Evolutionary conservation across 1,140 invertebrate genomes (phyloP), one percentile per base, ranked within the genome.

Genomic region (Drosophila pseudoananassae): DNA sequence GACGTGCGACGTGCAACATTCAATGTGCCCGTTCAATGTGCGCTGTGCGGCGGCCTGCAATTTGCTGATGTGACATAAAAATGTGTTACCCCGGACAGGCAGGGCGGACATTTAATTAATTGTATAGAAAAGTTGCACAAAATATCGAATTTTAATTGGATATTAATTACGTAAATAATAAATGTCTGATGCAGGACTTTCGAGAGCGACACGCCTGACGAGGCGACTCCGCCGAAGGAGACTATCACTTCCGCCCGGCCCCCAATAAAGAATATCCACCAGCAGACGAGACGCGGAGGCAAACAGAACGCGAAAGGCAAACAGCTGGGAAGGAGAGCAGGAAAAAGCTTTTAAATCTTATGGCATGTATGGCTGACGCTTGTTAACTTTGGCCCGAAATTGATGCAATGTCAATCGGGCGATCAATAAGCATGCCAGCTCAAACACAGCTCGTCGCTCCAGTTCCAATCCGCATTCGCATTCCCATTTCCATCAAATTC

Each of bases 41-140:
- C 31, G 31, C 10, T 31, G 8, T 31, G 65, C 40, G 29, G 60
- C 45, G 38, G 43, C 61, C 15, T 75, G 80, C 80, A 83, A 72
- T 80, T 58, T 80, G 82, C 82, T 82, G 83, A 85, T 82, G 83
- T 88, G 82, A 87, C 82, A 87, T 53, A 82, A 87, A 87, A 87
- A 88, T 88, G 76, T 87, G 82, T 78, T 88, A 77, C 81, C 59
- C 46, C 63, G 36, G 40, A n/a, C 63, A 68, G 31, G 52, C 56
- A 52, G 15, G 60, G 15, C 45, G 57, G 56, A 60, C 66, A 65
- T 76, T 87, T 63, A 87, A 87, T 87, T 87, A 87, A 87, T 87
- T 82, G 65, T 70, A 61, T 78, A 73, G 45, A 70, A 77, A 65
- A 79, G 46, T 75, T 54, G 49, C 50, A 38, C 47, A 71, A 70